These are phyloP conservation scores for Balaeniceps rex DNA, from an alignment of 2,113 vertebrate species.

Conservation along the genomic window DNA sequence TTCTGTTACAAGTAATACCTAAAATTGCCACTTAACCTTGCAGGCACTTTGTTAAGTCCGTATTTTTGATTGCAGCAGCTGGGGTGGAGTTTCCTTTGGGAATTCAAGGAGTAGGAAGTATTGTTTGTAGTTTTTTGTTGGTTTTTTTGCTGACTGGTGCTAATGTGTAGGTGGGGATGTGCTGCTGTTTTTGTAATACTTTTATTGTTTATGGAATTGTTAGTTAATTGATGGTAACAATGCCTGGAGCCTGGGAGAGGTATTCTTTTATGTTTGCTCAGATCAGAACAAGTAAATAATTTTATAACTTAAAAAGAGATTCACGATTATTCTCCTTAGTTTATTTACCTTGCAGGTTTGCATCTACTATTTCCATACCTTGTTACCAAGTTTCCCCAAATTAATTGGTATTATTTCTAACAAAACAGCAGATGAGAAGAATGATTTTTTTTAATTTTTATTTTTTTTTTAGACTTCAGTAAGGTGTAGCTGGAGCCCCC, in stretches of 20 bases:
- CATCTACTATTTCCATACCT: background rate
- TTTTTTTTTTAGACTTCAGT: background rate
- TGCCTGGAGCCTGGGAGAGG: conserved; percentile 52
- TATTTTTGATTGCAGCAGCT: conserved; percentile 36
- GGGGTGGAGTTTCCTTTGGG: conserved; percentile 62
- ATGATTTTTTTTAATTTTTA: background rate
- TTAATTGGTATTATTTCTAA: background rate
- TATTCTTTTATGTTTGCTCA: conserved; percentile 51
- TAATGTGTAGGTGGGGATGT: conserved; percentile 56
- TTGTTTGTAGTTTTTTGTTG: conserved; percentile 58
- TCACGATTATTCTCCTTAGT: background rate
- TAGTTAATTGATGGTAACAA: conserved; percentile 57
- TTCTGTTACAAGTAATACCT: conserved; percentile 31
- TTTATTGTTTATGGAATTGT: conserved; percentile 61
- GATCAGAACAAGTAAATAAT: conserved; percentile 50
- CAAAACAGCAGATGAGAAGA: background rate
- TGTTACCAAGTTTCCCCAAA: background rate
- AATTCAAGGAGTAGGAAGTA: conserved; percentile 62
- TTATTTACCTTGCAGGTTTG: conserved; percentile 27
- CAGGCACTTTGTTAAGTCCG: conserved; percentile 5
- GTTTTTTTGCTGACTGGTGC: conserved; percentile 54
- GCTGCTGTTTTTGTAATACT: conserved; percentile 55
- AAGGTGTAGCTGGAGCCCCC: background rate
- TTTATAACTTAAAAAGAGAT: background rate
- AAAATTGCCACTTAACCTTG: conserved; percentile 47